A percentile compares a stretch with the other conserved stretches of the same genome.
phyloP scores from a whole-genome alignment of 2,888 invertebrate species.

The Neelides folsomi region DNA sequence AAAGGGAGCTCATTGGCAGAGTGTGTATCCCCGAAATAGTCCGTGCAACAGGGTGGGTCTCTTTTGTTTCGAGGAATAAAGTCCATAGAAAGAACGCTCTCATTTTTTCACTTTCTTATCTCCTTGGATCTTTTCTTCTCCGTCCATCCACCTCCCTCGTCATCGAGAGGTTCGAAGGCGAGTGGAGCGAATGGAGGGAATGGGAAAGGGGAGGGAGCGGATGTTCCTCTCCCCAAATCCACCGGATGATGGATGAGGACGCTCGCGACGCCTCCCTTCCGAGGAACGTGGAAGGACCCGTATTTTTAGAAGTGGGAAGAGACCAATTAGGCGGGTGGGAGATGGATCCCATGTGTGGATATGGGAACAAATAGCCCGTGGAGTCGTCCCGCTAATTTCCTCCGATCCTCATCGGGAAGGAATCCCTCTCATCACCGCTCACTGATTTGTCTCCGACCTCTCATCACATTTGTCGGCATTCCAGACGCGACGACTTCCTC shows the following conservation, averaged over 20 bases:
- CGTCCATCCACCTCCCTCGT: neutral
- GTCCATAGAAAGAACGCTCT: slow-evolving; percentile 1
- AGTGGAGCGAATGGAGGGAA: no score
- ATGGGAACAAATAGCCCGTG: slow-evolving; percentile 29
- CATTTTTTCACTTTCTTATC: no score
- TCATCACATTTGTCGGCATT: slow-evolving; percentile 1
- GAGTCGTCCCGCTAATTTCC: slow-evolving; percentile 25
- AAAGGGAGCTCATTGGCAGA: slow-evolving; percentile 1
- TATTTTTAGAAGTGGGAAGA: slow-evolving; percentile 12
- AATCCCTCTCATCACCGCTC: neutral
- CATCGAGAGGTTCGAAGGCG: neutral
- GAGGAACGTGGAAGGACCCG: neutral
- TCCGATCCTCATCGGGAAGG: slow-evolving; percentile 5
- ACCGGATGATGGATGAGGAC: neutral
- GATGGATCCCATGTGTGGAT: slow-evolving; percentile 20
- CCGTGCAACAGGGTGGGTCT: slow-evolving; percentile 24
- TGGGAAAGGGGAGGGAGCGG: no score
- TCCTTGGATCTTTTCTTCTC: neutral
- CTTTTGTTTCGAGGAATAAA: slow-evolving; percentile 12
- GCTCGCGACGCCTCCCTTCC: neutral
- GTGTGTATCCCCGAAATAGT: slow-evolving; percentile 1
- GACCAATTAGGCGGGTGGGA: slow-evolving; percentile 21
- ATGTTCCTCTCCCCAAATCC: no score
- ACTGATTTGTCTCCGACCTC: neutral
- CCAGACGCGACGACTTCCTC: neutral